Evolutionary conservation across 2,888 invertebrate genomes (phyloP), one percentile per base, ranked within the genome.

Genomic region (Ethmia dodecea): DNA sequence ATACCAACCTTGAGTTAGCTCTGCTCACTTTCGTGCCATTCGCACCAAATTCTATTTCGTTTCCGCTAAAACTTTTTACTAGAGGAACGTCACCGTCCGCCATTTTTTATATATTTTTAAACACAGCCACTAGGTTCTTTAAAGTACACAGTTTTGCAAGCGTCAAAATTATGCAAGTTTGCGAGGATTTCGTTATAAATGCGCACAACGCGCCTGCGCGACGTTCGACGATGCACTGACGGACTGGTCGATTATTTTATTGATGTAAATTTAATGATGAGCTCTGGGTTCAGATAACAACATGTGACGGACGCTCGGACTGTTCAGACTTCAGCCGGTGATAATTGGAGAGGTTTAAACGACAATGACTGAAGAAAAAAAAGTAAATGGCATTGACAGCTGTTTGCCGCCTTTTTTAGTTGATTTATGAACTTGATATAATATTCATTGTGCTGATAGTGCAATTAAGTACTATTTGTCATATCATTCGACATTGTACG

Each of bases 21-120:
- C 68, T 80, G 44, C 64, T 63, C 57, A 64, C 64, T 72, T 84
- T 83, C 32, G 67, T 66, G 47, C 80, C 81, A 51, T 79, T 80
- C 43, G 64, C 60, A 55, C 73, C 74, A 60, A 76, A 77, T 58
- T 84, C 83, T 38, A 80, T 59, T 55, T 83, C 84, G 61, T 63
- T 75, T 46, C 77, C 75, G 51, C 72, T 67, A 61, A 69, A 83
- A 75, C 80, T 81, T 29, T 69, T 67, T 35, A 86, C 84, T 47
- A 86, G 54, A 40, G 84, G 84, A 57, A 81, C 65, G 51, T 84
- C 84, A 49, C 84, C 84, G 57, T 84, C 84, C 42, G 83, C 79
- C 79, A 84, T 78, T 42, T 57, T 69, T 55, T 42, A 60, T 60
- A 55, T 54, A 42, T 50, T 37, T 13, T 44, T 40, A 31, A 41